Evolutionary conservation across 2,113 vertebrate genomes (phyloP).

Genomic region (Chamaea fasciata): DNA sequence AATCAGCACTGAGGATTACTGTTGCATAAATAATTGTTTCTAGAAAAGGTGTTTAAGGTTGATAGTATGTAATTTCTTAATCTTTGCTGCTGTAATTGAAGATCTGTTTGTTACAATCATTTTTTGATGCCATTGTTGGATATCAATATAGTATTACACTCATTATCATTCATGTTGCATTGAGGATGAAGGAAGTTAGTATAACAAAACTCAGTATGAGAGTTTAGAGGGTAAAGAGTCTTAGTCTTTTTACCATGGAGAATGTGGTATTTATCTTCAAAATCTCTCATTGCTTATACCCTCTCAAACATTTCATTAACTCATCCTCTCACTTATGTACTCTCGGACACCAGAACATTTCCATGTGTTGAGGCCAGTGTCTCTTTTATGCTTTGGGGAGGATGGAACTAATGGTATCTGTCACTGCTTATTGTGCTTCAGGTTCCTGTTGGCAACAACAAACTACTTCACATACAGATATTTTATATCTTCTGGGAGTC

Average conservation of each 20-base stretch:
- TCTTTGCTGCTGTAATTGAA: background rate
- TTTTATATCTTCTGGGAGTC: background rate
- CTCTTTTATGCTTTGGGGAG: accelerated
- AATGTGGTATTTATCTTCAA: background rate
- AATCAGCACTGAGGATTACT: background rate
- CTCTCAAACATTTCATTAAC: background rate
- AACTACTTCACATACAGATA: accelerated
- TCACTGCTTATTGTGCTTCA: background rate
- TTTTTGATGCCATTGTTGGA: background rate
- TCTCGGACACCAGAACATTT: background rate
- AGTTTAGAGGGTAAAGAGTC: background rate
- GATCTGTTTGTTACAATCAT: background rate
- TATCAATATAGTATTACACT: background rate
- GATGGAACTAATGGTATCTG: background rate
- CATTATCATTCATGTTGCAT: background rate
- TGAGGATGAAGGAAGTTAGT: background rate
- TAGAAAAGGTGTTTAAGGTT: background rate
- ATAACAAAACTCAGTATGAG: background rate
- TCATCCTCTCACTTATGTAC: background rate
- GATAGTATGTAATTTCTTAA: background rate
- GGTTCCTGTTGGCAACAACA: background rate
- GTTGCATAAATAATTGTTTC: background rate
- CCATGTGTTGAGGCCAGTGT: background rate
- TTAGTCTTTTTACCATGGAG: background rate
- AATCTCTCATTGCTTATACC: background rate